phyloP scores from a whole-genome alignment of 2,797 vertebrate species.

The Coendou prehensilis region DNA sequence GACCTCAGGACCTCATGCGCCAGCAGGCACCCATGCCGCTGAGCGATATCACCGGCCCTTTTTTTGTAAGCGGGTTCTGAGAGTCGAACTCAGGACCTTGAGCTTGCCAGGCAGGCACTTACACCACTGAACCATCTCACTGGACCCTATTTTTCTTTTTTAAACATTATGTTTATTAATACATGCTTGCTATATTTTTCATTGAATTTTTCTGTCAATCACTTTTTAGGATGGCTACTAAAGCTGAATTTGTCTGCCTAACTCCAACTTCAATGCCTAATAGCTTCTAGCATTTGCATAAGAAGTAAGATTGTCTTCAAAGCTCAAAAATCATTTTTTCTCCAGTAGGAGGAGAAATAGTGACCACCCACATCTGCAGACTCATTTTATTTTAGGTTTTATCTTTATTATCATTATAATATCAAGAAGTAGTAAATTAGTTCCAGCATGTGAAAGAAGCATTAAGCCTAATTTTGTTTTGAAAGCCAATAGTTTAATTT shows the following conservation, averaged over 20 bases:
- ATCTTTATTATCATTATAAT: background rate
- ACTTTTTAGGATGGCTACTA: background rate
- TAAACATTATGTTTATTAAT: background rate
- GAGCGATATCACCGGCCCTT: too few relatives aligned
- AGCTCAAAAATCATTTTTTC: background rate
- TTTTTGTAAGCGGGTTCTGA: too few relatives aligned
- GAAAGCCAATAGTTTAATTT: background rate
- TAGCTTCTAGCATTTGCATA: background rate
- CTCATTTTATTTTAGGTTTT: background rate
- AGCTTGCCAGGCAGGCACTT: too few relatives aligned
- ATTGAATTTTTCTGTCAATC: background rate
- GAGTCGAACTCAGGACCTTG: too few relatives aligned
- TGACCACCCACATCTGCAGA: background rate
- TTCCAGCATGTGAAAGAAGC: background rate
- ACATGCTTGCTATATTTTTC: background rate
- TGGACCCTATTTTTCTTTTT: background rate
- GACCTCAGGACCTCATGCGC: too few relatives aligned
- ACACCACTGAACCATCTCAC: too few relatives aligned
- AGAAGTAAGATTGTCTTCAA: background rate
- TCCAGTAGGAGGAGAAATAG: background rate
- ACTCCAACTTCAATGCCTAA: background rate
- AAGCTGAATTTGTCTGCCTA: background rate
- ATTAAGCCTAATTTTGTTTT: background rate
- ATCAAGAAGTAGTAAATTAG: background rate
- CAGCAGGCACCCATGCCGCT: too few relatives aligned